Base-by-base conservation (phyloP, 2,888 invertebrate genomes). In the Catocala sponsa region DNA sequence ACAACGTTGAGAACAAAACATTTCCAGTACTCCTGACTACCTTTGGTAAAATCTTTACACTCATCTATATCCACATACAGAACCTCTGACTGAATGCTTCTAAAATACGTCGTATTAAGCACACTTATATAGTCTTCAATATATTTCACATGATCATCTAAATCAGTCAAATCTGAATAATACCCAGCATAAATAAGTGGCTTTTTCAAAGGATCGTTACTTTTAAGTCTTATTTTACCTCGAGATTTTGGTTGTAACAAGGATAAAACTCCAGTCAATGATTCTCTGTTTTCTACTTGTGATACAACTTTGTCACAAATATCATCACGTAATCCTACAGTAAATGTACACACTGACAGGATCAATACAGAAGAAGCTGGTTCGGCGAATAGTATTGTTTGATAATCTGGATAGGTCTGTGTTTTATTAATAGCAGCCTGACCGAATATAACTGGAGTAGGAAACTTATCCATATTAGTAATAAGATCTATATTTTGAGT, bases 1-100 rank as follows among this genome's bases (percentile, higher is more conserved):
- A 81, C 96, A 95, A 73, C 56, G 13, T 78, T 77, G 35, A 72
- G 55, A 6, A 76, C 63, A 49, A 77, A 80, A 57, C 88, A 88
- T 59, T 72, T 78, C 85, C 84, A 87, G 68, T 84, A 87, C 7
- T 80, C 78, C 46, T 73, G 77, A 50, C 74, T 82, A 4, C 62
- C 64, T 15, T 78, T 68, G 0, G 48, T 43, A 0, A 78, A 57
- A 4, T 65, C 47, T 4, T 70, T 72, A 55, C 88, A 88, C 25
- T 46, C 35, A 38, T 38, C 35, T 1, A 38, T 38, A 38, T 38
- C 35, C 35, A 38, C 10, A 46, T 81, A 66, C 0, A 78, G 48
- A 1, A 82, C 48, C 52, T 80, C 59, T 2, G 81, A 76, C 4
- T 73, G 53, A 1, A 82, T 65, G 4, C 56, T 72, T 42, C 50